Percentiles rank a stretch among this genome's conserved stretches.
Conservation (phyloP, 2,113 vertebrate species). For the Marmota monax region DNA sequence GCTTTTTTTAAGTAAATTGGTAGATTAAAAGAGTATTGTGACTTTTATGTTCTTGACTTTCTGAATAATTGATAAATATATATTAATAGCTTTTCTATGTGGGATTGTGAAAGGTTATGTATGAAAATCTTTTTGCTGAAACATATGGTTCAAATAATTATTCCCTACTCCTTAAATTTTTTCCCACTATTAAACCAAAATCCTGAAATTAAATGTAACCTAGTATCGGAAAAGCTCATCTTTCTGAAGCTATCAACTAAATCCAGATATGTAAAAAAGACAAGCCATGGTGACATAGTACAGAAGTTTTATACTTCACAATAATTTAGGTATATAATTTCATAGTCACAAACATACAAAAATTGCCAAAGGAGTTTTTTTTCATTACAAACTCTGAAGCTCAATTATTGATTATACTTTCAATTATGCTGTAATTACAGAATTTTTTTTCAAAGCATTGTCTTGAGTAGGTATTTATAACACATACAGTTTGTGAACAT, state of each 20-base stretch:
- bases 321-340: not conserved
- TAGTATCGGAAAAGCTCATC: not conserved
- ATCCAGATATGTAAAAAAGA: conserved; percentile 40
- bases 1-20: not conserved
- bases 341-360: not conserved
- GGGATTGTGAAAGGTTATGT: not conserved
- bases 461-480: not conserved
- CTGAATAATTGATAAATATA: not conserved
- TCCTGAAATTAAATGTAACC: not conserved
- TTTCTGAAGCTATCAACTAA: conserved; percentile 23
- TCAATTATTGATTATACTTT: not conserved
- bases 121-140: not conserved
- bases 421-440: not conserved
- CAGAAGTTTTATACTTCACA: not conserved
- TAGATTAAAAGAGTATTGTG: not conserved
- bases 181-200: conserved; percentile 41
- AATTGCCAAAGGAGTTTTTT: not conserved
- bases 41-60: not conserved
- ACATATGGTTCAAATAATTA: not conserved
- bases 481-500: conserved; percentile 36
- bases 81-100: not conserved
- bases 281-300: not conserved
- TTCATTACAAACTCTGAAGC: not conserved
- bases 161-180: not conserved
- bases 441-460: conserved; percentile 15